Evolutionary conservation across 2,113 vertebrate species (phyloP).

Genomic region (Lycaon pictus): DNA sequence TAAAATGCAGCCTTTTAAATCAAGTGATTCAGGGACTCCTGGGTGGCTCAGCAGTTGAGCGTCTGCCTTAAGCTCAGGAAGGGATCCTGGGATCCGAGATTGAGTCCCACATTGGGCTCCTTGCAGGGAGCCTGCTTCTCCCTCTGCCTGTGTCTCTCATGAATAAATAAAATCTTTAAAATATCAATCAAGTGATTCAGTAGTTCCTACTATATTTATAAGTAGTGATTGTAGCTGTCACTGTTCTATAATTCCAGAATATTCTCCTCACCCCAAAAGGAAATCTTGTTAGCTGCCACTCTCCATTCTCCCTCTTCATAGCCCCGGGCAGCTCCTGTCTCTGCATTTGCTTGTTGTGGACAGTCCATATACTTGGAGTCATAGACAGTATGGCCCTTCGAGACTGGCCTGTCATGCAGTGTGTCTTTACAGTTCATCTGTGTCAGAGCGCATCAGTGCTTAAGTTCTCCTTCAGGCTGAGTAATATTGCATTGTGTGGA

Average conservation of each 20-base stretch:
- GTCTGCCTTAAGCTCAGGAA: too few relatives aligned
- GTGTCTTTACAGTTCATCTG: accelerated
- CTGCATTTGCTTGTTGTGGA: neutral
- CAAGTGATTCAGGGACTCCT: neutral
- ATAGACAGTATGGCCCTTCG: accelerated
- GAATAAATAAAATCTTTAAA: too few relatives aligned
- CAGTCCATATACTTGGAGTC: accelerated
- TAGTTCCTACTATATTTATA: neutral
- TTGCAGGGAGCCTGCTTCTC: too few relatives aligned
- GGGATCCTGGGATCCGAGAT: too few relatives aligned
- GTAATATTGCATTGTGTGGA: neutral
- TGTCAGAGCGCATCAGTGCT: accelerated
- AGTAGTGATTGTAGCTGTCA: neutral
- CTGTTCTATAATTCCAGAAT: neutral
- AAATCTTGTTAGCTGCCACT: neutral
- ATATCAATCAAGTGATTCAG: neutral
- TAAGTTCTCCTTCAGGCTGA: accelerated
- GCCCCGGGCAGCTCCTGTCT: neutral
- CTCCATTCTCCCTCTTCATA: accelerated
- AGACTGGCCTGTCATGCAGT: neutral
- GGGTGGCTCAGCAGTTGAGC: too few relatives aligned
- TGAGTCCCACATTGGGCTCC: too few relatives aligned
- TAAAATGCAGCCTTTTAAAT: neutral
- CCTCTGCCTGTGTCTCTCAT: too few relatives aligned
- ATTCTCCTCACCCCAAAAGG: neutral